Base-by-base conservation (phyloP, 2,888 invertebrate genomes). In the Trisateles emortualis region DNA sequence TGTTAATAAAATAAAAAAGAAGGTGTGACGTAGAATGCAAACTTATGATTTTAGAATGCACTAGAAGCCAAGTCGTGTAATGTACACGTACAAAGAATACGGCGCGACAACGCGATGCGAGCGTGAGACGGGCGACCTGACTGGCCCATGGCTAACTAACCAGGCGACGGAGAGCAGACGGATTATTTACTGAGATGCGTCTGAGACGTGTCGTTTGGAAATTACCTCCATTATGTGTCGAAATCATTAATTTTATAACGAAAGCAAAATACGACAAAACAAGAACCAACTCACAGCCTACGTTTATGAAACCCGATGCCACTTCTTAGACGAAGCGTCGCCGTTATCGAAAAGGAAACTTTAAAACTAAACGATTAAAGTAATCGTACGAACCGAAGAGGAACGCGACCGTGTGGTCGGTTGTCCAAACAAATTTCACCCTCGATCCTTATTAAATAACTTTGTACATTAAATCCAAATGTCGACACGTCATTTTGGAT, bases 401-500 rank as follows among this genome's bases (percentile, higher is more conserved):
- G 77, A 86, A 86, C 79, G 78, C 82, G 84, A 81, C 87, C 84
- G 68, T 70, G 72, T 68, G 83, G 84, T 82, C 88, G 83, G 81
- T 83, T 83, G 80, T 83, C 82, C 71, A 79, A 84, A 87, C 75
- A 84, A 81, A 79, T 81, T 83, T 83, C 87, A 87, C 85, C 86
- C 83, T 86, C 88, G 86, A 87, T 87, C 87, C 90, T 92, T 92
- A 92, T 90, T 87, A 91, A 87, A 92, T 92, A 91, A 92, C 92
- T 93, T 93, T 93, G 93, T 93, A 93, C 93, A 93, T 93, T 91
- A 85, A 88, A 92, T 92, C 92, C 92, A 93, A 93, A 93, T 86
- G 88, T 92, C 89, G 91, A 92, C 91, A 91, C 90, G 89, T 92
- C 89, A 87, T 89, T 88, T 92, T 92, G 93, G 93, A 93, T 92